These are phyloP conservation scores for Lamprologus callipterus DNA, from an alignment of 2,113 vertebrate genomes.

Conservation along the genomic window DNA sequence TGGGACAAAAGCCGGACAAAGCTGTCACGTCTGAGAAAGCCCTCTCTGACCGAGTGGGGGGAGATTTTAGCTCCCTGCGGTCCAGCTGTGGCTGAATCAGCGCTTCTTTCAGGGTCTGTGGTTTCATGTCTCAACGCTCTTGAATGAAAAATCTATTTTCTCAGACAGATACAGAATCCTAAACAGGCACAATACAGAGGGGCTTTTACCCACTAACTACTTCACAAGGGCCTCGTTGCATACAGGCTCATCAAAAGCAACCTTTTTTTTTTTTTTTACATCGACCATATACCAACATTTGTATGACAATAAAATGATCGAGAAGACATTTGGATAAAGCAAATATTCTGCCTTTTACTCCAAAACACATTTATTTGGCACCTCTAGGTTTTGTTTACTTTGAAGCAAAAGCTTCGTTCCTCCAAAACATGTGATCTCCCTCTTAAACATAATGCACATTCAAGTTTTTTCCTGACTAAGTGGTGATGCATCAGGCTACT, in stretches of 20 bases:
- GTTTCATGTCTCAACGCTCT: neutral
- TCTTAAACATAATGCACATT: too few relatives aligned
- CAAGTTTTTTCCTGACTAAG: too few relatives aligned
- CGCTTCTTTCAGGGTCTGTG: neutral
- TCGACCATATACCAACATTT: neutral
- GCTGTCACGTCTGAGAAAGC: neutral
- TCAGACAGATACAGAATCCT: neutral
- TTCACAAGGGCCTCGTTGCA: neutral
- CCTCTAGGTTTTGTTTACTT: neutral
- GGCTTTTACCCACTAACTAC: neutral
- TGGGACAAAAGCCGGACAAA: neutral
- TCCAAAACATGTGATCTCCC: too few relatives aligned
- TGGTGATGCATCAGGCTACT: neutral
- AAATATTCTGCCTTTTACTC: neutral
- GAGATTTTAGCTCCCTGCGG: neutral
- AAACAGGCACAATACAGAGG: neutral
- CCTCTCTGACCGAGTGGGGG: neutral
- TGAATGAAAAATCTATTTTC: slow-evolving; percentile 20
- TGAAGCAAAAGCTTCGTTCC: neutral
- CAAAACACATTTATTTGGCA: neutral
- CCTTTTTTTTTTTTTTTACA: neutral
- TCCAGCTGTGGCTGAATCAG: slow-evolving; percentile 20
- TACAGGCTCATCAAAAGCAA: neutral
- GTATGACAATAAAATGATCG: neutral
- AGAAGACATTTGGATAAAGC: neutral